Evolutionary conservation across 35 echinoderm and acorn worm species (phyloP).

Genomic region (Ophioderma brevispina): DNA sequence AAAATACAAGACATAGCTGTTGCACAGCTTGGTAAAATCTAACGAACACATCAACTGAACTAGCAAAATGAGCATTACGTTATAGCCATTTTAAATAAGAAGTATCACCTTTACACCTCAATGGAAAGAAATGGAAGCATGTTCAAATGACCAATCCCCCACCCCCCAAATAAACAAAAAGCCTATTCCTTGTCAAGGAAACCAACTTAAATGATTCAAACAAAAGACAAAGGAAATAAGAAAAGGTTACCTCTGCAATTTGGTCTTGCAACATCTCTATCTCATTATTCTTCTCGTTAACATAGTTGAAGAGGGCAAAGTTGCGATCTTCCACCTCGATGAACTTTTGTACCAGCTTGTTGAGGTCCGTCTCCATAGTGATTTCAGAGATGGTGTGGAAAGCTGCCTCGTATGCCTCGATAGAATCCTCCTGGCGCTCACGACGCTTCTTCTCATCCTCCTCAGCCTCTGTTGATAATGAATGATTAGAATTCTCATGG

Average conservation of each 20-base stretch:
- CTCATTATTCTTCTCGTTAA: constrained; percentile 99
- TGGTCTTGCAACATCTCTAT: constrained; percentile 93
- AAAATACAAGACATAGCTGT: too few species aligned
- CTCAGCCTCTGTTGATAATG: constrained; percentile 93
- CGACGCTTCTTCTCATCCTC: constrained; percentile 91
- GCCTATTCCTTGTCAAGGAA: too few species aligned
- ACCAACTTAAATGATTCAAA: too few species aligned
- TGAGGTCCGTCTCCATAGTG: constrained; percentile 87
- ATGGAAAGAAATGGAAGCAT: too few species aligned
- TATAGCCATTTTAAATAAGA: too few species aligned
- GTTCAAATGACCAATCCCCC: too few species aligned
- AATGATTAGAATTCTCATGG: not conserved
- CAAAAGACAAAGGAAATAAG: too few species aligned
- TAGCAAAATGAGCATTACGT: too few species aligned
- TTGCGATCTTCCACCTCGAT: constrained; percentile 95
- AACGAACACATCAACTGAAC: too few species aligned
- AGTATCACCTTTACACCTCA: too few species aligned
- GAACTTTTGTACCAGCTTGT: constrained; percentile 90
- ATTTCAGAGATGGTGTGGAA: constrained; percentile 90
- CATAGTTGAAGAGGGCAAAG: constrained; percentile 99
- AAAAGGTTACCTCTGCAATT: constrained; percentile 92
- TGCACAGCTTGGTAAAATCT: too few species aligned
- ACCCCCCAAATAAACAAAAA: too few species aligned
- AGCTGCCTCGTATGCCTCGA: constrained; percentile 96
- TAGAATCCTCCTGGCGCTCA: constrained; percentile 98